These are phyloP conservation scores for Cinclus mexicanus DNA, from an alignment of 2,113 vertebrate species.

Conservation along the genomic window DNA sequence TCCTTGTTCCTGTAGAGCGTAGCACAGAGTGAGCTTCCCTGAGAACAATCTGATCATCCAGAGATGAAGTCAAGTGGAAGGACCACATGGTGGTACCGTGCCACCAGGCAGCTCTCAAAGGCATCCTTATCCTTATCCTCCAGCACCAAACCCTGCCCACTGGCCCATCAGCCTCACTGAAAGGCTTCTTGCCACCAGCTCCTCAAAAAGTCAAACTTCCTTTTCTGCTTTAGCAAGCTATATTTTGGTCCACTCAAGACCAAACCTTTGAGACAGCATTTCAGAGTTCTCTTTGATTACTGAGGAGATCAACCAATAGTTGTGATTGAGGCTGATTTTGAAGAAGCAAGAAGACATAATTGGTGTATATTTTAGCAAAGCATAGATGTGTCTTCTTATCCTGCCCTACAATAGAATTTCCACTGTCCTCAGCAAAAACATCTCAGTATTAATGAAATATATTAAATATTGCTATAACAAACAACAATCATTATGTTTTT, in stretches of 20 bases:
- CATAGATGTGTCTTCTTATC: neutral
- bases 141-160: neutral
- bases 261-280: neutral
- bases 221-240: neutral
- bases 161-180: neutral
- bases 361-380: neutral
- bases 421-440: neutral
- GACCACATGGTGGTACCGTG: neutral
- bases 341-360: neutral
- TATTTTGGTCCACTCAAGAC: neutral
- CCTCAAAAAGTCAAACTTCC: neutral
- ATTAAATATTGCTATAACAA: conserved; percentile 6
- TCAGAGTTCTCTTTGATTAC: neutral
- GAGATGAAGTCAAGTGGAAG: neutral
- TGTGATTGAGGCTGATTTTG: neutral
- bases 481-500: conserved; percentile 16
- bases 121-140: neutral
- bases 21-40: neutral
- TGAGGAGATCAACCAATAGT: neutral
- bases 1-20: accelerated
- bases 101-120: neutral
- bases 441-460: neutral
- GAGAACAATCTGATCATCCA: neutral
- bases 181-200: neutral
- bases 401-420: neutral